Conservation (phyloP, 2,888 invertebrate species). For the Scaptodrosophila latifasciaeformis region DNA sequence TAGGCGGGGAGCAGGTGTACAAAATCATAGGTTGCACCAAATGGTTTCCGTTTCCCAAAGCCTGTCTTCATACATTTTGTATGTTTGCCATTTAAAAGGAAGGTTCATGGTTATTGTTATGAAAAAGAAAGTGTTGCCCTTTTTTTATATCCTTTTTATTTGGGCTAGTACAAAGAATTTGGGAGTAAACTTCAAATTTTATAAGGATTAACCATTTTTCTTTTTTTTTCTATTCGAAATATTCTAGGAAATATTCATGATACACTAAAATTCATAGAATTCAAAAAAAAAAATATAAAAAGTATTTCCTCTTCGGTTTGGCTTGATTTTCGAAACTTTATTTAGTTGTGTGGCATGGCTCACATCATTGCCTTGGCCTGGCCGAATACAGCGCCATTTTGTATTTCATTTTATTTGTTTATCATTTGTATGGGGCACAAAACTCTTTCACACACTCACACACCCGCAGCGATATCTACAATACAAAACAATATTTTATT, state of each 20-base stretch:
- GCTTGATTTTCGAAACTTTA: too few relatives aligned
- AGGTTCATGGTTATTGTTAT: slow-evolving; percentile 29
- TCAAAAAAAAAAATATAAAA: slow-evolving; percentile 12
- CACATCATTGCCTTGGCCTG: slow-evolving; percentile 36
- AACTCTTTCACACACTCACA: slow-evolving; percentile 4
- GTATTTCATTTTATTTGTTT: slow-evolving; percentile 43
- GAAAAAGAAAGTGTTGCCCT: not conserved
- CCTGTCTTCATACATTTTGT: not conserved
- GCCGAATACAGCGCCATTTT: slow-evolving; percentile 38
- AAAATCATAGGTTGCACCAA: slow-evolving; percentile 18
- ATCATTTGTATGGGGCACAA: slow-evolving; percentile 25
- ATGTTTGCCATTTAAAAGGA: not conserved
- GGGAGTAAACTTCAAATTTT: too few relatives aligned
- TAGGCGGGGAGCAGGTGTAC: not conserved
- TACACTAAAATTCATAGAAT: too few relatives aligned
- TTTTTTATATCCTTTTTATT: not conserved
- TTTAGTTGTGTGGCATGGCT: not conserved
- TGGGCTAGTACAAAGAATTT: not conserved
- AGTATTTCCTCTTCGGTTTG: not conserved
- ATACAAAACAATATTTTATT: slow-evolving; percentile 45
- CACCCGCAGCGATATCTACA: not conserved
- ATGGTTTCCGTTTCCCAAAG: slow-evolving; percentile 27
- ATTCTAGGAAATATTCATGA: too few relatives aligned
- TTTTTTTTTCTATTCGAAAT: too few relatives aligned
- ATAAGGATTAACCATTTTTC: too few relatives aligned